Evolutionary conservation across 2,113 vertebrate species (phyloP), one percentile per base, ranked within the genome.

Genomic region (Balaenoptera acutorostrata): DNA sequence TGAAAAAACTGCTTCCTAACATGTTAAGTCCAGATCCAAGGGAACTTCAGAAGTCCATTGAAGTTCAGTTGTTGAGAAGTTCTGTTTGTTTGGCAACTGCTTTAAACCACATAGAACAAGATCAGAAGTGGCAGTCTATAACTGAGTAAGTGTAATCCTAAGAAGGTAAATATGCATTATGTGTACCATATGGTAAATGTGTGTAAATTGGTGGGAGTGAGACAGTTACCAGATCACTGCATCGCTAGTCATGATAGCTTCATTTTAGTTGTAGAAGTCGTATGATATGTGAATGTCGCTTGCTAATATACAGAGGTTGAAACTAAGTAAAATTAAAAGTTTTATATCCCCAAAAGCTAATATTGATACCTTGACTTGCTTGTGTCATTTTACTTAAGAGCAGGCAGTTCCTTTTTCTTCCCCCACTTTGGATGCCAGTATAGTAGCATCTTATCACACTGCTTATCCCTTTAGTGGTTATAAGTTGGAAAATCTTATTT

Each of bases 31-130:
- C 99, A 80, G 99, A 99, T 98, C 99, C 99, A 12, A 99, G 99
- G 9, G 99, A 99, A 98, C 99, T 99, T 97, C 99, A 99, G 98
- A 99, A 99, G 98, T 99, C 99, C 95, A 99, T 99, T 84, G 99
- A 99, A 98, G 99, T 99, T 46, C 99, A 99, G 98, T 99, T 99
- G 80, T 98, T 99, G 78, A 99, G 99, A 98, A 99, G 99, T 39
- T 99, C 99, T 6, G 99, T 99, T 0, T 99, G 99, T 72, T 98
- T 99, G 97, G 99, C 99, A 96, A 98, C 98, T 5, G 99, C 99
- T 89, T 97, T 99, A 88, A 98, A 96, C 91, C 99, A 99, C 72
- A 33, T 95, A 21, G 99, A 99, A 44, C 99, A 99, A 95, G 99
- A 99, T 72, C 99, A 99, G 88, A 99, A 98, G 97, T 98, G 98